phyloP scores from a whole-genome alignment of 1,140 invertebrate species.

The Dendrolimus kikuchii region DNA sequence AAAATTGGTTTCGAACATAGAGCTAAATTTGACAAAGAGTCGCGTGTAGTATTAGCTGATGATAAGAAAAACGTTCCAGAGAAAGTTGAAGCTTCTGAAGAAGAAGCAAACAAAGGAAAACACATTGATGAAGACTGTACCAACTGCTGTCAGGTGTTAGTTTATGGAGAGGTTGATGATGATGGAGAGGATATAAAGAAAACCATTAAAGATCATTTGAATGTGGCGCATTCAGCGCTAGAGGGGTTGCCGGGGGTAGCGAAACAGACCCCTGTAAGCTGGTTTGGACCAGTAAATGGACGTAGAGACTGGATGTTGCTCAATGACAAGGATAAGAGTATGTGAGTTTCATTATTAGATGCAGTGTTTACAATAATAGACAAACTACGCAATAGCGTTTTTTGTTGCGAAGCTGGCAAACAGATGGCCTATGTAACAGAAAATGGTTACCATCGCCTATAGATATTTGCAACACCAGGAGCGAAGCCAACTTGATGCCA shows the following conservation, averaged over 20 bases:
- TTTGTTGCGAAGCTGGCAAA: no score
- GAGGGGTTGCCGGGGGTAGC: no score
- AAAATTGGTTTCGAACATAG: background rate
- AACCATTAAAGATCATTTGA: background rate
- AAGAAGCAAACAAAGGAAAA: no score
- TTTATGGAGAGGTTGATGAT: background rate
- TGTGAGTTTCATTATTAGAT: constrained; percentile 1
- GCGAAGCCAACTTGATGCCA: no score
- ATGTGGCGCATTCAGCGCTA: background rate
- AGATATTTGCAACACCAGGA: no score
- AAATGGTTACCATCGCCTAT: no score
- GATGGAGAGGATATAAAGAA: background rate
- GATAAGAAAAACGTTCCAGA: no score
- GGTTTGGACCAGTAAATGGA: constrained; percentile 1
- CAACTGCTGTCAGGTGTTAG: background rate
- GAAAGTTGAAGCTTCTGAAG: no score
- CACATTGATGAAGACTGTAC: background rate
- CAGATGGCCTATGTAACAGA: no score
- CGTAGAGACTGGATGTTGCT: constrained; percentile 4
- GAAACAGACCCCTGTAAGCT: background rate
- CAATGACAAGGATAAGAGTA: constrained; percentile 2
- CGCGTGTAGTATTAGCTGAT: no score
- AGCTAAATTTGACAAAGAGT: background rate
- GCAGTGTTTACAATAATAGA: no score
- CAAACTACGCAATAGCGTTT: no score